Conservation (phyloP, 2,888 invertebrate species). For the Rambutsinella grinnellia region DNA sequence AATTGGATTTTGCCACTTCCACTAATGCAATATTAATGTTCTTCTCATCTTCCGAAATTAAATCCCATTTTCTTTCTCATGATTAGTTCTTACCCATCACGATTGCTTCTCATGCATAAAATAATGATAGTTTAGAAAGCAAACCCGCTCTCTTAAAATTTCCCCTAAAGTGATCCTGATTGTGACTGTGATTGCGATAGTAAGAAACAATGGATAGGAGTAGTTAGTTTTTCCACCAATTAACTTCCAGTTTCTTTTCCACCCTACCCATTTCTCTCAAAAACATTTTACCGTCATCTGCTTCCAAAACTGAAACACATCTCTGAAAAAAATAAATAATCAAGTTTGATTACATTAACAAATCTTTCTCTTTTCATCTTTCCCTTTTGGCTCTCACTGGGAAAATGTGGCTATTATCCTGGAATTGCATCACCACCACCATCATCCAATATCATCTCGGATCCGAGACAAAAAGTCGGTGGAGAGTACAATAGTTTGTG, state of each 20-base stretch:
- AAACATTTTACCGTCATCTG: slow-evolving; percentile 14
- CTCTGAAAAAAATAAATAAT: slow-evolving; percentile 40
- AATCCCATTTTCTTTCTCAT: too few relatives aligned
- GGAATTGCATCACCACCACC: neutral
- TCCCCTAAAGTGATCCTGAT: neutral
- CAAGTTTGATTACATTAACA: slow-evolving; percentile 39
- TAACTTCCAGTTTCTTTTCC: neutral
- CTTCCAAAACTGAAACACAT: too few relatives aligned
- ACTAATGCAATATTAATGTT: too few relatives aligned
- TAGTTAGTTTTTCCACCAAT: neutral
- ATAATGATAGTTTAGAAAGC: neutral
- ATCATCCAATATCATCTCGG: neutral
- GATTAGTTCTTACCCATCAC: too few relatives aligned
- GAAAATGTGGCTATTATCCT: neutral
- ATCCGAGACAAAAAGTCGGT: neutral
- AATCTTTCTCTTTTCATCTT: slow-evolving; percentile 17
- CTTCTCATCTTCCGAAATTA: too few relatives aligned
- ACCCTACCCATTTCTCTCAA: neutral
- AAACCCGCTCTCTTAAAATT: neutral
- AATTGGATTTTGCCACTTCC: too few relatives aligned
- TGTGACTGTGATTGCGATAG: neutral
- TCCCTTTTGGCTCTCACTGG: neutral
- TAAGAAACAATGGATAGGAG: neutral
- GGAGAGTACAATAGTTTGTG: neutral
- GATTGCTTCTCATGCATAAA: neutral